Evolutionary conservation across 2,888 invertebrate genomes (phyloP), one percentile per base, ranked within the genome.

Genomic region (Adela reaumurella): DNA sequence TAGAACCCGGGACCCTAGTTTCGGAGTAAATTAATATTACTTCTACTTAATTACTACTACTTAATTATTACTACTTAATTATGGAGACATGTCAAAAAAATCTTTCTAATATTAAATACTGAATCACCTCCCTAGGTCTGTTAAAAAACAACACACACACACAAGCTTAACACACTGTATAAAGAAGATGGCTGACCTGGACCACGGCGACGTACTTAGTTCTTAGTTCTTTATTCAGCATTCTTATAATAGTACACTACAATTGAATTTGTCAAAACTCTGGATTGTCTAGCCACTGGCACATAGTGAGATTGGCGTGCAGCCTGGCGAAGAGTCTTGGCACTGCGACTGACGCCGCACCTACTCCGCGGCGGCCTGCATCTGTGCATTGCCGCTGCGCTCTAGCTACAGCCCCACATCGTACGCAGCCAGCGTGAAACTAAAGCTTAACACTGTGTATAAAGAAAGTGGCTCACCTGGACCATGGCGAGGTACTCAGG

Each of bases 221-320:
- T n/a, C n/a, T n/a, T n/a, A n/a, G n/a, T n/a, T n/a, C n/a, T n/a
- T n/a, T n/a, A n/a, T n/a, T n/a, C n/a, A n/a, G n/a, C n/a, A n/a
- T n/a, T n/a, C n/a, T n/a, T n/a, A n/a, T n/a, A n/a, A n/a, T n/a
- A n/a, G n/a, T n/a, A n/a, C n/a, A n/a, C n/a, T n/a, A n/a, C n/a
- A 11, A 29, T n/a, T n/a, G n/a, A 11, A 43, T n/a, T 43, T n/a
- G 17, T 43, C 17, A n/a, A 43, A 8, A 43, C 17, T n/a, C 84
- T 0, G 90, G 90, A 68, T 93, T 91, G 51, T 87, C 83, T 47
- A 92, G 64, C 67, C 82, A 88, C 46, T 83, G 84, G 58, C 76
- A 83, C 3, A 91, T 90, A 62, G 85, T 78, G 11, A 90, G 87
- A 65, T 92, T 85, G 3, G 72, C 76, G 51, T 79, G 70, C 16